Conservation (phyloP, 1,140 invertebrate genomes). For the Physella acuta region DNA sequence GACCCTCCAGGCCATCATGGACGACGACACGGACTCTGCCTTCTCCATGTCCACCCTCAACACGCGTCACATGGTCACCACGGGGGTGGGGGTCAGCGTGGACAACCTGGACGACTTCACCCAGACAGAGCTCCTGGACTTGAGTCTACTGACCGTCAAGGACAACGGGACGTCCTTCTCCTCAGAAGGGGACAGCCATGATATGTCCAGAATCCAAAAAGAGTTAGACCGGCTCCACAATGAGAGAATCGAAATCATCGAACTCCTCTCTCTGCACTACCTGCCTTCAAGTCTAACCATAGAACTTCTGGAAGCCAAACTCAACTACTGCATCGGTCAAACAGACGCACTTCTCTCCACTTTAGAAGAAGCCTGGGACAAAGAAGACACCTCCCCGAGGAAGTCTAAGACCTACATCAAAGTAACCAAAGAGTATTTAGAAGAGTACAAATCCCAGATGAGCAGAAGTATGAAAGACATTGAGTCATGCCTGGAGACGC, state of each 20-base stretch:
- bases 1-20: background rate
- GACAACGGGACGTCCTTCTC: slow-evolving; percentile 1
- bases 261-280: slow-evolving; percentile 49
- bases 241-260: slow-evolving; percentile 51
- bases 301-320: slow-evolving; percentile 51
- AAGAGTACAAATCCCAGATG: slow-evolving; percentile 37
- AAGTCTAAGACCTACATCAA: slow-evolving; percentile 20
- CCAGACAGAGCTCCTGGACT: slow-evolving; percentile 33
- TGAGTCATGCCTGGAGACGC: slow-evolving; percentile 35
- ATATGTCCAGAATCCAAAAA: slow-evolving; percentile 28
- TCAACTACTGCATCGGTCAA: slow-evolving; percentile 56
- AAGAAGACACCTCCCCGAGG: slow-evolving; percentile 27
- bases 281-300: slow-evolving; percentile 52
- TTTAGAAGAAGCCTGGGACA: slow-evolving; percentile 45
- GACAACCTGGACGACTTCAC: slow-evolving; percentile 42
- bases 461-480: slow-evolving; percentile 40
- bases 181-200: slow-evolving; percentile 8
- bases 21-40: slow-evolving; percentile 16
- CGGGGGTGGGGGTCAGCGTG: slow-evolving; percentile 34
- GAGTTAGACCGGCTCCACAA: slow-evolving; percentile 48
- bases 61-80: slow-evolving; percentile 26
- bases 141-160: slow-evolving; percentile 15
- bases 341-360: slow-evolving; percentile 50
- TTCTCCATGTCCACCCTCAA: slow-evolving; percentile 8
- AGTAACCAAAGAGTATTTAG: slow-evolving; percentile 38